Conservation (phyloP, 2,113 vertebrate genomes). For the Callospermophilus lateralis region DNA sequence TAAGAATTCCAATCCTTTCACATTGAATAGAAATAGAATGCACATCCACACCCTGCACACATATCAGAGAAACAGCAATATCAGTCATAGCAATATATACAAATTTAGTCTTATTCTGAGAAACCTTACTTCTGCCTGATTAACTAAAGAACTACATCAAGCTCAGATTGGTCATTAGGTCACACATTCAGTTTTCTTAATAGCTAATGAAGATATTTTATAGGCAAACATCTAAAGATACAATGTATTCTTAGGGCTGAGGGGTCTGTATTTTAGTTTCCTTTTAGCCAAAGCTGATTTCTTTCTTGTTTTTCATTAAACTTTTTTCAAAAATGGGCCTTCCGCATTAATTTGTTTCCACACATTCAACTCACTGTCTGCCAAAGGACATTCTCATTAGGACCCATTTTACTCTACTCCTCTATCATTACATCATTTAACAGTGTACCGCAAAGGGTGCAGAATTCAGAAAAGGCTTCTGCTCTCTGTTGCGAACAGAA, state of each 20-base stretch:
- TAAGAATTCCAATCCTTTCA: neutral
- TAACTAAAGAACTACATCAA: constrained; percentile 29
- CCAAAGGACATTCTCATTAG: constrained; percentile 43
- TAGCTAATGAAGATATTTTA: constrained; percentile 43
- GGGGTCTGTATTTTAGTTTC: neutral
- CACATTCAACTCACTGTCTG: neutral
- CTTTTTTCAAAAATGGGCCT: neutral
- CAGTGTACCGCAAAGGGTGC: neutral
- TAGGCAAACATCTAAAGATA: constrained; percentile 9
- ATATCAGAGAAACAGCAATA: neutral
- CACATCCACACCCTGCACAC: neutral
- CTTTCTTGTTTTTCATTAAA: neutral
- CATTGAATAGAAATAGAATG: neutral
- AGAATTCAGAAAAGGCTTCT: constrained; percentile 20
- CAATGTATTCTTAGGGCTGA: neutral
- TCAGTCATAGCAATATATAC: neutral
- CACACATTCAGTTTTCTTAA: neutral
- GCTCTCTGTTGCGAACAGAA: neutral
- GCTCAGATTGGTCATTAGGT: neutral
- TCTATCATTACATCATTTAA: constrained; percentile 28
- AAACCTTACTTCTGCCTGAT: neutral
- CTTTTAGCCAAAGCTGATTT: constrained; percentile 1
- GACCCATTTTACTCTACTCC: neutral
- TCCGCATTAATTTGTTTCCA: constrained; percentile 52
- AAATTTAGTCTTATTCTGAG: constrained; percentile 10